These are phyloP conservation scores for Xylocampa areola DNA, from an alignment of 2,888 invertebrate species.

Conservation along the genomic window DNA sequence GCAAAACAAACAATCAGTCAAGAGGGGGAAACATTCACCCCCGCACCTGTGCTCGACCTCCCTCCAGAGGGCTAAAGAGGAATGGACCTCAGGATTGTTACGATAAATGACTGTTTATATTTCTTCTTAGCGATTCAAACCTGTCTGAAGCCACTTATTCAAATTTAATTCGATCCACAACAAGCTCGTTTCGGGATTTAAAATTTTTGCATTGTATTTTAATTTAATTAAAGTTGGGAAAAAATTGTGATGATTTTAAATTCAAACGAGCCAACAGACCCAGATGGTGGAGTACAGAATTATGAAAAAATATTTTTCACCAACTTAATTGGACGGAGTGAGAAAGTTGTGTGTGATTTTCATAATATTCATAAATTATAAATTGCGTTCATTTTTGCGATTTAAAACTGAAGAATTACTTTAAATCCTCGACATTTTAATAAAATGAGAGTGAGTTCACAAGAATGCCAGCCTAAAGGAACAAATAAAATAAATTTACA, in stretches of 20 bases:
- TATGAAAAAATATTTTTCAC: constrained; percentile 39
- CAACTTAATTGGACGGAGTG: constrained; percentile 20
- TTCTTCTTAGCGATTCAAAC: constrained; percentile 70
- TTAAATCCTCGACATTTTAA: too few species aligned
- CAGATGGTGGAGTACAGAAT: constrained; percentile 37
- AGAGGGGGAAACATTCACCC: constrained; percentile 61
- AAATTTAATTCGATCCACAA: constrained; percentile 75
- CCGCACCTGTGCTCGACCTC: constrained; percentile 76
- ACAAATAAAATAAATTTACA: constrained; percentile 7
- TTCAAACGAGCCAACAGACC: constrained; percentile 55
- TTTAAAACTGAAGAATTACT: too few species aligned
- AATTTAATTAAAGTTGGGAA: constrained; percentile 57
- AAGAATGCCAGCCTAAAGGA: background rate
- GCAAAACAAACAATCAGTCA: constrained; percentile 85
- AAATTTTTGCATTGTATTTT: constrained; percentile 59
- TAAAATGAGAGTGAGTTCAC: too few species aligned
- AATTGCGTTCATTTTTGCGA: too few species aligned
- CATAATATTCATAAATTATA: constrained; percentile 15
- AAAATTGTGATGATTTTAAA: constrained; percentile 56
- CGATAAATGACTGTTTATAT: constrained; percentile 86
- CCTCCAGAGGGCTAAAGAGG: constrained; percentile 62
- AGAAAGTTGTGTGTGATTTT: constrained; percentile 28
- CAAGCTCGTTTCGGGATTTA: constrained; percentile 56
- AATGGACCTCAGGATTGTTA: constrained; percentile 74
- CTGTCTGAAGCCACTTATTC: constrained; percentile 79